These are phyloP conservation scores for Diphyllodes magnificus DNA, from an alignment of 2,113 vertebrate species.

Conservation along the genomic window DNA sequence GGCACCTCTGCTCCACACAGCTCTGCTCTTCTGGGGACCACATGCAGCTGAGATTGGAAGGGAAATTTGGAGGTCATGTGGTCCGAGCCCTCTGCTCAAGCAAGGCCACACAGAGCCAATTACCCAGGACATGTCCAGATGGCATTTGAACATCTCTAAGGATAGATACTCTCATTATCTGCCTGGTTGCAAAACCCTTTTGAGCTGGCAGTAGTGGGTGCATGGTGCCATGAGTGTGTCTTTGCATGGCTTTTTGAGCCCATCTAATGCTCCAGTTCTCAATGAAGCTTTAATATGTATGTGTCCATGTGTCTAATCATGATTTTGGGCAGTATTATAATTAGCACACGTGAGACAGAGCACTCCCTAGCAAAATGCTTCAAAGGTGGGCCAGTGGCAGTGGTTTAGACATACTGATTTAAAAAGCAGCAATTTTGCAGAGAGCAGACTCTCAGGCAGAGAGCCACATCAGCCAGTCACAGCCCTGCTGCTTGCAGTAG, in stretches of 20 bases:
- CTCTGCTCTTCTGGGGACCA: not conserved
- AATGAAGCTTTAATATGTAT: not conserved
- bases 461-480: no score
- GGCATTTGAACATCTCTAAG: not conserved
- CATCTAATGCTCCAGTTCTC: not conserved
- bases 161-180: not conserved
- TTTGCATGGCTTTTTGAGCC: not conserved
- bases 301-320: not conserved
- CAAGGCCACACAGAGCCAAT: not conserved
- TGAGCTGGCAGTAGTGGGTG: fast-evolving
- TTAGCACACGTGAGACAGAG: not conserved
- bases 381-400: not conserved
- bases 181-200: not conserved
- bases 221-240: not conserved
- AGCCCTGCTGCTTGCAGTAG: not conserved
- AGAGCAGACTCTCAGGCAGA: not conserved
- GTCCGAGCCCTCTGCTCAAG: not conserved
- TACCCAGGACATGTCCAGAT: not conserved
- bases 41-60: not conserved
- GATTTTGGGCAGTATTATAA: not conserved
- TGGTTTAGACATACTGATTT: not conserved
- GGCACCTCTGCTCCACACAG: not conserved
- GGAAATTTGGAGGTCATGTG: not conserved
- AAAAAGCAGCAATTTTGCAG: not conserved
- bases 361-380: not conserved